These are phyloP conservation scores for Catagonus wagneri DNA, from an alignment of 2,113 vertebrate species.

Conservation along the genomic window DNA sequence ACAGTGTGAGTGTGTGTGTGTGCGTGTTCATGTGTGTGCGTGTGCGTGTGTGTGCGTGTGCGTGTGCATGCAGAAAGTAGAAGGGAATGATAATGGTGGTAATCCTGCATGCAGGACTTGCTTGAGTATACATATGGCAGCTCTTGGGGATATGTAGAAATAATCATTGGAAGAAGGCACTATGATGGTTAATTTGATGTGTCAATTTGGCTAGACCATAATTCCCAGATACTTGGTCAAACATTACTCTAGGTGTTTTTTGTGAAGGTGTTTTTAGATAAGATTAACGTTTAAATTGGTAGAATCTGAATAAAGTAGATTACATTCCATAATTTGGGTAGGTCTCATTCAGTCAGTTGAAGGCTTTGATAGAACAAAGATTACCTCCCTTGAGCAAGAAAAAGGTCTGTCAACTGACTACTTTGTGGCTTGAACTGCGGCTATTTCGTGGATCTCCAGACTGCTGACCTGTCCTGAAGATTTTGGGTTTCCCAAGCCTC, in stretches of 20 bases:
- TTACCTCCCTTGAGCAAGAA: background rate
- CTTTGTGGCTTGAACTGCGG: background rate
- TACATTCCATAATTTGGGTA: background rate
- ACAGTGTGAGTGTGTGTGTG: background rate
- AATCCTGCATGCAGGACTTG: fast-evolving
- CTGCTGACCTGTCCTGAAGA: background rate
- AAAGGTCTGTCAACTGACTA: background rate
- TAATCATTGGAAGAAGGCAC: background rate
- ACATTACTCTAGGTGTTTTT: background rate
- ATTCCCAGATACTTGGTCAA: background rate
- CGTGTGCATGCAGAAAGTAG: background rate
- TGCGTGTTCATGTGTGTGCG: no score
- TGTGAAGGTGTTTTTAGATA: background rate
- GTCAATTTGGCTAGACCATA: background rate
- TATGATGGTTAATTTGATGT: background rate
- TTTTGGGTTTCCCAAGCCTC: background rate
- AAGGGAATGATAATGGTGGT: fast-evolving
- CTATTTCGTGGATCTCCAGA: no score
- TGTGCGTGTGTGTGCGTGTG: background rate
- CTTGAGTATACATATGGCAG: background rate
- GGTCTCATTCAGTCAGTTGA: background rate
- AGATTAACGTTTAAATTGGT: background rate
- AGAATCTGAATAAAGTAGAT: background rate
- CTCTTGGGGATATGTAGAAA: background rate
- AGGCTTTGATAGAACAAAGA: background rate